A percentile compares a stretch with the other conserved stretches of the same genome.
phyloP scores from a whole-genome alignment of 2,797 vertebrate genomes.

The Sciurus vulgaris region DNA sequence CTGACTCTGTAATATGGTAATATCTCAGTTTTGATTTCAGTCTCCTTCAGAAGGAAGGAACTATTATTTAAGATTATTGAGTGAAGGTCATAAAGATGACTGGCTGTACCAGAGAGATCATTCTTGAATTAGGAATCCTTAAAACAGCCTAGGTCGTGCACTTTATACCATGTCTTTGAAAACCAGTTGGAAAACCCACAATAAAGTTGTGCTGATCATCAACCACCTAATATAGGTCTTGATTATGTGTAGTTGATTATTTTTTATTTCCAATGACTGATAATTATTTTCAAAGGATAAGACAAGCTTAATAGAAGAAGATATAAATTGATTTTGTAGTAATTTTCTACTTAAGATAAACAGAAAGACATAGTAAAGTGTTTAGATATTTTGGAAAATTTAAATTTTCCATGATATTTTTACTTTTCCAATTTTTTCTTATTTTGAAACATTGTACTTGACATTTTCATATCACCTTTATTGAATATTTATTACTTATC shows the following conservation, averaged over 20 bases:
- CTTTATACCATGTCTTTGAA: not conserved
- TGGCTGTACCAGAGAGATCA: not conserved
- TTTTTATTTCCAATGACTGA: not conserved
- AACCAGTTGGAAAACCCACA: not conserved
- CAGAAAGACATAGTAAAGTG: not conserved
- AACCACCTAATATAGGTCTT: not conserved
- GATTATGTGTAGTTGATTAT: not conserved
- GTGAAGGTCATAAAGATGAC: conserved; percentile 64
- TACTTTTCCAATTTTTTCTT: conserved; percentile 7
- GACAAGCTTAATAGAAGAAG: not conserved
- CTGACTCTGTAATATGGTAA: conserved; percentile 59
- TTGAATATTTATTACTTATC: not conserved
- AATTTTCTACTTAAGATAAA: not conserved
- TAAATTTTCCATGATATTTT: not conserved
- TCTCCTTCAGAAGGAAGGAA: conserved; percentile 53
- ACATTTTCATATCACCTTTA: conserved; percentile 23
- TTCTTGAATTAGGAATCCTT: conserved; percentile 7
- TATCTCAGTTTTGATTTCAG: conserved; percentile 52
- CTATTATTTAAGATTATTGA: conserved; percentile 12
- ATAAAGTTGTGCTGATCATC: not conserved
- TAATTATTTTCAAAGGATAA: conserved; percentile 7
- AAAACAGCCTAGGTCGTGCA: not conserved
- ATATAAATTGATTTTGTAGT: conserved; percentile 45
- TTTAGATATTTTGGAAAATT: not conserved
- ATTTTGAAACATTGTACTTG: not conserved